phyloP scores from a whole-genome alignment of 1,140 invertebrate genomes.

The Nixonia krombeini region DNA sequence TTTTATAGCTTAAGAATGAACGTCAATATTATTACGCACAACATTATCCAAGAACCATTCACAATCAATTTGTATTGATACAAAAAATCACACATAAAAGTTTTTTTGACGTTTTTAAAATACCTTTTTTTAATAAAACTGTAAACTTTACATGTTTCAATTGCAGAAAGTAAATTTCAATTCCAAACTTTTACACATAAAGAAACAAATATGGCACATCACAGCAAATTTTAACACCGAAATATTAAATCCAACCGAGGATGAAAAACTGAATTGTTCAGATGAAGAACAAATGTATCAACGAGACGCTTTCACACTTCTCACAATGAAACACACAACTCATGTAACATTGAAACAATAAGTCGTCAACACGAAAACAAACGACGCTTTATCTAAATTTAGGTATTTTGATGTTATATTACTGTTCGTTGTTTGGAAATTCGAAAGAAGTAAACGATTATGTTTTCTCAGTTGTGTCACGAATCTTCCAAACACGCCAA shows the following conservation, averaged over 20 bases:
- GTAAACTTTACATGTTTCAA: neutral
- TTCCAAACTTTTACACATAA: too few relatives aligned
- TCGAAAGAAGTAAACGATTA: too few relatives aligned
- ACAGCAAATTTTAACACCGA: conserved; percentile 5
- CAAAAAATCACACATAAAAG: too few relatives aligned
- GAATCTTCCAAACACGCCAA: conserved; percentile 16
- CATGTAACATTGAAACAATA: conserved; percentile 63
- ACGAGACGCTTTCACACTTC: too few relatives aligned
- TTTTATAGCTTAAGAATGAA: conserved; percentile 4
- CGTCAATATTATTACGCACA: neutral
- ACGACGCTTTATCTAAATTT: conserved; percentile 54
- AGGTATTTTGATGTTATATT: conserved; percentile 35
- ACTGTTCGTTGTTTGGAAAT: conserved; percentile 8
- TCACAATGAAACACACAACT: conserved; percentile 5
- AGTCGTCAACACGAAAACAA: conserved; percentile 50
- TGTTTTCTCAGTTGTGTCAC: conserved; percentile 11
- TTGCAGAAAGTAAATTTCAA: too few relatives aligned
- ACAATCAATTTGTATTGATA: too few relatives aligned
- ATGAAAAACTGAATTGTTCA: too few relatives aligned
- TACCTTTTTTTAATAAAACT: too few relatives aligned
- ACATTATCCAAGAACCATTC: neutral
- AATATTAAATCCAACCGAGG: too few relatives aligned
- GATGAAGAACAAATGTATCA: too few relatives aligned
- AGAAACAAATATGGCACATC: neutral
- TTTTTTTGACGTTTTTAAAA: too few relatives aligned